Evolutionary conservation across 2,797 vertebrate species (phyloP).

Genomic region (Pseudomugil tenellus): DNA sequence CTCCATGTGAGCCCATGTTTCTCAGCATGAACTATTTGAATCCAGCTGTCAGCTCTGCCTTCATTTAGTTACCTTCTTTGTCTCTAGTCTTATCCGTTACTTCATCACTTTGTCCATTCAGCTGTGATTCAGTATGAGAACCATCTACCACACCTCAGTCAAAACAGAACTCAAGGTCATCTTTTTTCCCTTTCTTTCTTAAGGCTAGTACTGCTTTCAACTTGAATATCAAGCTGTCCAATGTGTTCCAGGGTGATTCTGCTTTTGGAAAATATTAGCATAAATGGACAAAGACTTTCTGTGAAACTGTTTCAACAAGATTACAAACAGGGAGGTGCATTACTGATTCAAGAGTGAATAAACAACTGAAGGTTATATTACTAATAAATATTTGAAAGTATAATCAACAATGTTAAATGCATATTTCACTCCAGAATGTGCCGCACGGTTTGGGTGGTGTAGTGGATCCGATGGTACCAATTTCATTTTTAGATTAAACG

Average conservation of each 20-base stretch:
- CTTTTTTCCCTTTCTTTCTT: slow-evolving; percentile 23
- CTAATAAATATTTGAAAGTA: slow-evolving; percentile 7
- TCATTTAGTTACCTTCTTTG: slow-evolving; percentile 28
- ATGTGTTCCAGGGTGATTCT: slow-evolving; percentile 34
- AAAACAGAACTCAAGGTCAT: slow-evolving; percentile 59
- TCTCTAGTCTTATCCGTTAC: slow-evolving; percentile 61
- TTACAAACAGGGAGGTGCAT: slow-evolving; percentile 16
- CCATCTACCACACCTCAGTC: slow-evolving; percentile 66
- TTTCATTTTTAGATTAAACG: no score
- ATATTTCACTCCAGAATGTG: not conserved
- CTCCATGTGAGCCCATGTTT: not conserved
- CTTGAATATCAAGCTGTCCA: slow-evolving; percentile 26
- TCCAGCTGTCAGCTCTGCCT: slow-evolving; percentile 51
- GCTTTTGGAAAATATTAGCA: slow-evolving; percentile 49
- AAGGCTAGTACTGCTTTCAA: slow-evolving; percentile 44
- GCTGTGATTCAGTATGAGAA: slow-evolving; percentile 67
- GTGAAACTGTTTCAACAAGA: slow-evolving; percentile 11
- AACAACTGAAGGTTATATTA: slow-evolving; percentile 8
- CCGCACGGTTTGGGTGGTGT: no score
- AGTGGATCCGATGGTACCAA: no score
- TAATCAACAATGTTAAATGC: slow-evolving; percentile 7
- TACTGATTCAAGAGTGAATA: slow-evolving; percentile 17
- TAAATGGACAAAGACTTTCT: slow-evolving; percentile 39
- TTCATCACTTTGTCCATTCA: slow-evolving; percentile 65
- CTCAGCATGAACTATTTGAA: slow-evolving; percentile 18